These are phyloP conservation scores for Neuroterus valhalla DNA, from an alignment of 1,140 invertebrate genomes.

Conservation along the genomic window DNA sequence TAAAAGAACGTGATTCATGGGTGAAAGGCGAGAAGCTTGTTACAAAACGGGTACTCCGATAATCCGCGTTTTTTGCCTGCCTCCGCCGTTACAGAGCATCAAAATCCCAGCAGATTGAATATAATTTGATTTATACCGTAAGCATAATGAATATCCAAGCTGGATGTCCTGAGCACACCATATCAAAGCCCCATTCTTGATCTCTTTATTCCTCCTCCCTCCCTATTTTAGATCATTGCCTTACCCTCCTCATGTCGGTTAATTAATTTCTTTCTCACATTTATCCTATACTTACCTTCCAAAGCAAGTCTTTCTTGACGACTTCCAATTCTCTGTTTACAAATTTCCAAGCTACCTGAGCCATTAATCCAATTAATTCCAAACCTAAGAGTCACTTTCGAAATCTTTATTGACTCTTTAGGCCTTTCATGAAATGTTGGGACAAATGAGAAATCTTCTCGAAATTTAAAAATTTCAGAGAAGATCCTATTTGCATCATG, in stretches of 20 bases:
- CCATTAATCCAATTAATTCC: slow-evolving; percentile 61
- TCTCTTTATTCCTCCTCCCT: background rate
- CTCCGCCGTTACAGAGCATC: slow-evolving; percentile 7
- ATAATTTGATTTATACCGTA: slow-evolving; percentile 58
- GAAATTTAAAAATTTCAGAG: background rate
- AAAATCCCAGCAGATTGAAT: slow-evolving; percentile 58
- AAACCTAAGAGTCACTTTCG: slow-evolving; percentile 18
- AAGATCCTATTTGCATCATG: too few relatives aligned
- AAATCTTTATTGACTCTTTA: slow-evolving; percentile 28
- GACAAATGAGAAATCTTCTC: background rate
- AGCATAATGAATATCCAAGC: slow-evolving; percentile 54
- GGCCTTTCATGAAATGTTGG: background rate
- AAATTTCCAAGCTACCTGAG: slow-evolving; percentile 43
- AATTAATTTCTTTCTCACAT: background rate
- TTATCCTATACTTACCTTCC: slow-evolving; percentile 2
- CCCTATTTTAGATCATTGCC: background rate
- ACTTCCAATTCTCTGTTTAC: slow-evolving; percentile 9
- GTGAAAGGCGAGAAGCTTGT: slow-evolving; percentile 6
- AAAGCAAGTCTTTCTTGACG: background rate
- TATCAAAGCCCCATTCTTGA: slow-evolving; percentile 20
- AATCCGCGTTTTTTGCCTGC: slow-evolving; percentile 20
- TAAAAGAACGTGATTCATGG: slow-evolving; percentile 18
- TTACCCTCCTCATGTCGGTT: background rate
- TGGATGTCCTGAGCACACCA: slow-evolving; percentile 28
- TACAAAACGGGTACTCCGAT: slow-evolving; percentile 25